Percentiles rank a stretch among this genome's conserved stretches.
phyloP scores from a whole-genome alignment of 2,113 vertebrate genomes.

The Tragelaphus scriptus region DNA sequence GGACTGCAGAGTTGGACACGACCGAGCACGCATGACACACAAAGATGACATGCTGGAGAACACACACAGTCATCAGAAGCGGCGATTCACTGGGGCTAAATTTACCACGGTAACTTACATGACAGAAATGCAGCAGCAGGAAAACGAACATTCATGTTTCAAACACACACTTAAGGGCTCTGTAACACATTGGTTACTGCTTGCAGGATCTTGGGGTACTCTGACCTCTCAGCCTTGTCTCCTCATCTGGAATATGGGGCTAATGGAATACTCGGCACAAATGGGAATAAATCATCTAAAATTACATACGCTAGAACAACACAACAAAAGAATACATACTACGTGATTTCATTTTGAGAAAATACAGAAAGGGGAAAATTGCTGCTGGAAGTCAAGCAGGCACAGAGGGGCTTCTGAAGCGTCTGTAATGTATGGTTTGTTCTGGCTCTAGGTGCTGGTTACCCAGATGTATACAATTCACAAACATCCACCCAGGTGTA shows the following conservation, averaged over 20 bases:
- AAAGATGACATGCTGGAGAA: neutral
- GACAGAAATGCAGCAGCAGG: neutral
- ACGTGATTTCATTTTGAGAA: neutral
- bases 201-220: neutral
- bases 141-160: neutral
- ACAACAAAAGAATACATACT: neutral
- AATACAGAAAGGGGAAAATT: neutral
- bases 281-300: neutral
- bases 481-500: neutral
- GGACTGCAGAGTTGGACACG: neutral
- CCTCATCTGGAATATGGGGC: neutral
- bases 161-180: neutral
- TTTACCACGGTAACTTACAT: neutral
- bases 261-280: neutral
- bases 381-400: neutral
- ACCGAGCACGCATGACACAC: accelerated
- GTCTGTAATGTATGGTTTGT: neutral
- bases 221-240: neutral
- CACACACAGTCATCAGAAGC: neutral
- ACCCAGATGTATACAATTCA: neutral
- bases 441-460: neutral
- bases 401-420: neutral
- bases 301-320: neutral
- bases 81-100: neutral
- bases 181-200: neutral